Evolutionary conservation across 2,888 invertebrate species (phyloP).

Genomic region (Hypselothyrea guttata): DNA sequence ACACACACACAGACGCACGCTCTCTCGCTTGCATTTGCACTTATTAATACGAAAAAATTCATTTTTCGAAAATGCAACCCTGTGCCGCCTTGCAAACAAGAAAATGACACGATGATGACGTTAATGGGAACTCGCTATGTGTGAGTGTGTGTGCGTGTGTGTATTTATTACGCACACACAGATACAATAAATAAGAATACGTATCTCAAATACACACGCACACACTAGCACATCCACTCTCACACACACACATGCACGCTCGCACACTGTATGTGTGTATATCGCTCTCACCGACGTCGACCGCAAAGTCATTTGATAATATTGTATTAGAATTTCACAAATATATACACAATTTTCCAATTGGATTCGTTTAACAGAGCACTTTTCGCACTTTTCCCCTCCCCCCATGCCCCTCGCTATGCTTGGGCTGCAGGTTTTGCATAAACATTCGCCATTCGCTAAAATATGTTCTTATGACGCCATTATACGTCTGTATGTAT

Average conservation of each 20-base stretch:
- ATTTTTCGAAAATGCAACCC: conserved; percentile 67
- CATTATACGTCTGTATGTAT: conserved; percentile 62
- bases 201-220: conserved; percentile 44
- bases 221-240: conserved; percentile 25
- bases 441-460: conserved; percentile 57
- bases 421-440: conserved; percentile 43
- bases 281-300: conserved; percentile 42
- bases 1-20: conserved; percentile 8
- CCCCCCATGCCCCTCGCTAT: conserved; percentile 19
- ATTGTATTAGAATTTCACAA: conserved; percentile 72
- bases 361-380: conserved; percentile 33
- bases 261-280: no score
- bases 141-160: conserved; percentile 65
- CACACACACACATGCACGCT: conserved; percentile 25
- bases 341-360: conserved; percentile 62
- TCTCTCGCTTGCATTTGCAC: conserved; percentile 45
- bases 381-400: conserved; percentile 21
- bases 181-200: conserved; percentile 48
- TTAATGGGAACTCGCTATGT: conserved; percentile 74
- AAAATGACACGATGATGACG: conserved; percentile 81
- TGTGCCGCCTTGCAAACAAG: conserved; percentile 70
- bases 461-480: conserved; percentile 73
- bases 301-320: conserved; percentile 76
- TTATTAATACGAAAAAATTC: conserved; percentile 58
- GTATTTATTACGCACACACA: conserved; percentile 54